These are phyloP conservation scores for Venusia cambrica DNA, from an alignment of 2,888 invertebrate species.

Conservation along the genomic window DNA sequence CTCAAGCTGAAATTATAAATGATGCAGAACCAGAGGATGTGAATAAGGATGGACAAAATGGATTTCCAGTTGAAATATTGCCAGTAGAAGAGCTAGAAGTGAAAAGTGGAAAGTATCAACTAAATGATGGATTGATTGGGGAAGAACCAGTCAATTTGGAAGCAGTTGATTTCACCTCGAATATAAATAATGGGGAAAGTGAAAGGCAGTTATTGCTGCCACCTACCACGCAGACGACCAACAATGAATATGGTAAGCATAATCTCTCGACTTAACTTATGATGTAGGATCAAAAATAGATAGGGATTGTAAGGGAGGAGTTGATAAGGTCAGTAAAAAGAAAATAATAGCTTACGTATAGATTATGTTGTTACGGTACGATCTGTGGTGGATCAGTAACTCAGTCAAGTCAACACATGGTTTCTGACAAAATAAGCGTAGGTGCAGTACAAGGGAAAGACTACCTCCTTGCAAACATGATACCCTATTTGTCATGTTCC, in stretches of 20 bases:
- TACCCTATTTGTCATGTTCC: no score
- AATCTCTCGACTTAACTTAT: constrained; percentile 5
- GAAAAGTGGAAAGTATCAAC: constrained; percentile 67
- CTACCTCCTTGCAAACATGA: no score
- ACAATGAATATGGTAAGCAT: constrained; percentile 57
- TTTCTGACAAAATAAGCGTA: no score
- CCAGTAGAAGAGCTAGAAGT: constrained; percentile 47
- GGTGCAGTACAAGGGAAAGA: no score
- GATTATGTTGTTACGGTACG: no score
- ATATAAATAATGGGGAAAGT: constrained; percentile 47
- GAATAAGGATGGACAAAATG: constrained; percentile 33
- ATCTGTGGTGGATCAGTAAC: no score
- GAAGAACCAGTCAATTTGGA: constrained; percentile 50
- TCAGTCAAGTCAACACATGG: no score
- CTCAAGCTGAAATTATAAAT: constrained; percentile 28
- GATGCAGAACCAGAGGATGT: constrained; percentile 33
- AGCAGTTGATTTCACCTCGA: constrained; percentile 46
- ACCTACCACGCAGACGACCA: constrained; percentile 49
- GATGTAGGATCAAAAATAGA: no score
- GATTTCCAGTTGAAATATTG: constrained; percentile 49
- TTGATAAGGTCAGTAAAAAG: no score
- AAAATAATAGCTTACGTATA: no score
- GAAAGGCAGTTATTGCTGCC: constrained; percentile 52
- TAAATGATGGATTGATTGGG: constrained; percentile 53
- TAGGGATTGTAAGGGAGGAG: no score